phyloP scores from a whole-genome alignment of 2,888 invertebrate genomes.

The Hemistola chrysoprasaria region DNA sequence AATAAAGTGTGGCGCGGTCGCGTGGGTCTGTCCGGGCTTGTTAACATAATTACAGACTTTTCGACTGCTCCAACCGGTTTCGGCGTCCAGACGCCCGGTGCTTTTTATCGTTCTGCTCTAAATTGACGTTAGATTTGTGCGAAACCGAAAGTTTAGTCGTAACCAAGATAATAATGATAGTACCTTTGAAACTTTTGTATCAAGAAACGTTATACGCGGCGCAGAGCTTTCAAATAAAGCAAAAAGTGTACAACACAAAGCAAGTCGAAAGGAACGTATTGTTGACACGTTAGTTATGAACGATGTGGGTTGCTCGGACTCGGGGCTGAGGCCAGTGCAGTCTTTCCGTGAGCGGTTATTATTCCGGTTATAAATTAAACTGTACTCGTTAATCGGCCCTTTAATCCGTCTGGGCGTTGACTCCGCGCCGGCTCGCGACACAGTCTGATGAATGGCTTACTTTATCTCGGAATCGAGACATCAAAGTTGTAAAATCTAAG shows the following conservation, averaged over 20 bases:
- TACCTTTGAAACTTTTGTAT: constrained; percentile 18
- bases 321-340: constrained; percentile 24
- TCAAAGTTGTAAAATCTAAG: constrained; percentile 55
- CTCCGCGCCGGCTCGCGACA: constrained; percentile 48
- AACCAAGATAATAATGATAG: constrained; percentile 45
- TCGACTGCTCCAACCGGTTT: constrained; percentile 65
- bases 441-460: constrained; percentile 46
- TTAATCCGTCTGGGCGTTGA: constrained; percentile 80
- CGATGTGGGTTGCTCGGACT: constrained; percentile 41
- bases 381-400: constrained; percentile 75
- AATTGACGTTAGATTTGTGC: constrained; percentile 62
- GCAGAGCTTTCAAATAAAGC: constrained; percentile 15
- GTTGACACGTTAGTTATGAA: constrained; percentile 61
- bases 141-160: constrained; percentile 81
- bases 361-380: constrained; percentile 78
- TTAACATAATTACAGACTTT: constrained; percentile 71
- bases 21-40: constrained; percentile 55
- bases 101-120: constrained; percentile 57
- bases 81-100: constrained; percentile 45
- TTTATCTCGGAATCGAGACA: constrained; percentile 46
- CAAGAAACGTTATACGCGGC: constrained; percentile 28
- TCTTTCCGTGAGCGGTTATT: constrained; percentile 68
- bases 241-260: background rate
- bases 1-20: constrained; percentile 43
- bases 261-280: constrained; percentile 36